Evolutionary conservation across 2,113 vertebrate genomes (phyloP).

Genomic region (Vidua chalybeata): DNA sequence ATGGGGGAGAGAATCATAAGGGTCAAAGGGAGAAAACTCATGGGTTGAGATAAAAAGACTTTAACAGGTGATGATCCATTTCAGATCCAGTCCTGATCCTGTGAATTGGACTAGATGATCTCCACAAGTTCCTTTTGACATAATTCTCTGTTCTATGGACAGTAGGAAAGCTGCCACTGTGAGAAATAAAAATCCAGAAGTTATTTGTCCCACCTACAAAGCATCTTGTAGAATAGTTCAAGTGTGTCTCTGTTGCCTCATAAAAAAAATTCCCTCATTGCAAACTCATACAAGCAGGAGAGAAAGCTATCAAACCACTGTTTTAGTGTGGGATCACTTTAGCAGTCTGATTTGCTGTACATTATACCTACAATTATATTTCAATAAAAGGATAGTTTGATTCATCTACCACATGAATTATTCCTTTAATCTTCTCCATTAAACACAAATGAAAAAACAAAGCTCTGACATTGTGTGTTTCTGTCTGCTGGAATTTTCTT

Average conservation of each 20-base stretch:
- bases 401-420: conserved; percentile 15
- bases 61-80: not conserved
- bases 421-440: conserved; percentile 10
- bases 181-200: not conserved
- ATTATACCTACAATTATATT: not conserved
- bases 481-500: not conserved
- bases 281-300: not conserved
- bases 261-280: not conserved
- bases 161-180: not conserved
- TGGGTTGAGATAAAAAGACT: not conserved
- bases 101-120: not conserved
- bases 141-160: not conserved
- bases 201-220: not conserved
- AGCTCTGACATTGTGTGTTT: not conserved
- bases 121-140: not conserved
- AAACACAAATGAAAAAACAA: not conserved
- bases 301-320: not conserved
- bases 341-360: not conserved
- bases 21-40: not conserved
- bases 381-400: conserved; percentile 1
- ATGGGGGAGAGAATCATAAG: not conserved
- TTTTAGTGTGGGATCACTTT: not conserved
- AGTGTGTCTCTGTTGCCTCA: not conserved
- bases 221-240: not conserved
- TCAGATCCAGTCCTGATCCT: not conserved